These are phyloP conservation scores for Rhamnusium bicolor DNA, from an alignment of 2,888 invertebrate genomes.

Conservation along the genomic window DNA sequence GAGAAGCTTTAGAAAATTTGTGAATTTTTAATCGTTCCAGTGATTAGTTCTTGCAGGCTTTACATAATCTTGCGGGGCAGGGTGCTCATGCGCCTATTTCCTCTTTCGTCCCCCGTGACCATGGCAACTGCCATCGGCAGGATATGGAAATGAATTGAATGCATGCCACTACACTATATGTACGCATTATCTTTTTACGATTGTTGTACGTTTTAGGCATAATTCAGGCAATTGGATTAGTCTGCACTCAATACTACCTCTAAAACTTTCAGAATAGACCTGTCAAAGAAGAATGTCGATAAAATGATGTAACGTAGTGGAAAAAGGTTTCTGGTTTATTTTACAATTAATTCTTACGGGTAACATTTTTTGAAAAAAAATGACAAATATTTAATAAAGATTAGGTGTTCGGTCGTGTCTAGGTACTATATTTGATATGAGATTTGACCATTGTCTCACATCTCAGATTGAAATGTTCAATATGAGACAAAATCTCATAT, in stretches of 20 bases:
- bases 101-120: conserved; percentile 41
- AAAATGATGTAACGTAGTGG: not conserved
- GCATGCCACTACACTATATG: conserved; percentile 45
- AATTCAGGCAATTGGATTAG: conserved; percentile 35
- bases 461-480: no score
- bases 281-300: not conserved
- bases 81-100: conserved; percentile 16
- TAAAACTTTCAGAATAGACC: not conserved
- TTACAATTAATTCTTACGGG: no score
- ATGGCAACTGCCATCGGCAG: conserved; percentile 51
- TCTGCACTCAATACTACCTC: not conserved
- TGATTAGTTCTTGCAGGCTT: conserved; percentile 55
- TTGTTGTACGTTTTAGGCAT: conserved; percentile 39
- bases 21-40: conserved; percentile 58
- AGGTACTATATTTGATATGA: no score
- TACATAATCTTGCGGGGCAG: conserved; percentile 19
- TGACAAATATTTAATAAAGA: no score
- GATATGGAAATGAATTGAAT: conserved; percentile 52
- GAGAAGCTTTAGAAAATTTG: conserved; percentile 39
- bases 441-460: no score
- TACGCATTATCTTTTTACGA: conserved; percentile 34
- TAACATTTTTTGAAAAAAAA: no score
- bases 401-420: no score
- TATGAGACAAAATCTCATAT: no score
- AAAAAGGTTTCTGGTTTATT: not conserved